Percentiles rank a stretch among this genome's conserved stretches.
phyloP scores from a whole-genome alignment of 2,888 invertebrate genomes.

The Caenorhabditis plicata region DNA sequence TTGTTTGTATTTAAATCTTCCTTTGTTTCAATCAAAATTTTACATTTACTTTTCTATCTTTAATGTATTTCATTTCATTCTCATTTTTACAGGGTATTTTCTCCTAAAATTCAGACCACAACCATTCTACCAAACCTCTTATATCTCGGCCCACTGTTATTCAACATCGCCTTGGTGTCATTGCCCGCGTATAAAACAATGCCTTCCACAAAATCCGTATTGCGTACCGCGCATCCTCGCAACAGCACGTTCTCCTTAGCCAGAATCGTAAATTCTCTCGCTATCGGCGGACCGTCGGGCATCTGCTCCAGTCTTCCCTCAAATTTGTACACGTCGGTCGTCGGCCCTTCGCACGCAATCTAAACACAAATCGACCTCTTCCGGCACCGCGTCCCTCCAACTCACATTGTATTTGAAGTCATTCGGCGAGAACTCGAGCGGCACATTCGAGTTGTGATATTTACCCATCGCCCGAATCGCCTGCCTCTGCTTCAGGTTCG shows the following conservation, averaged over 20 bases:
- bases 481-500: slow-evolving; percentile 88
- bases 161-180: slow-evolving; percentile 95
- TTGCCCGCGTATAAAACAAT: slow-evolving; percentile 88
- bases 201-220: slow-evolving; percentile 93
- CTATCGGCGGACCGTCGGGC: slow-evolving; percentile 74
- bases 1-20: no score
- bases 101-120: not conserved
- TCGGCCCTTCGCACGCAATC: slow-evolving; percentile 90
- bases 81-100: not conserved
- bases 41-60: no score
- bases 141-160: slow-evolving; percentile 90
- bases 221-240: slow-evolving; percentile 89
- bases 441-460: slow-evolving; percentile 40
- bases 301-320: slow-evolving; percentile 73
- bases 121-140: slow-evolving; percentile 71
- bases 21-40: no score
- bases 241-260: slow-evolving; percentile 80
- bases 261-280: slow-evolving; percentile 38
- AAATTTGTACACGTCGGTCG: slow-evolving; percentile 92
- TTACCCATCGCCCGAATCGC: slow-evolving; percentile 75
- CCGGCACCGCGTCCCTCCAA: not conserved
- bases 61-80: no score
- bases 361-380: slow-evolving; percentile 69
- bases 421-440: slow-evolving; percentile 37
- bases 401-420: slow-evolving; percentile 44